Evolutionary conservation across 2,888 invertebrate genomes (phyloP).

Genomic region (Drosophila mettleri): DNA sequence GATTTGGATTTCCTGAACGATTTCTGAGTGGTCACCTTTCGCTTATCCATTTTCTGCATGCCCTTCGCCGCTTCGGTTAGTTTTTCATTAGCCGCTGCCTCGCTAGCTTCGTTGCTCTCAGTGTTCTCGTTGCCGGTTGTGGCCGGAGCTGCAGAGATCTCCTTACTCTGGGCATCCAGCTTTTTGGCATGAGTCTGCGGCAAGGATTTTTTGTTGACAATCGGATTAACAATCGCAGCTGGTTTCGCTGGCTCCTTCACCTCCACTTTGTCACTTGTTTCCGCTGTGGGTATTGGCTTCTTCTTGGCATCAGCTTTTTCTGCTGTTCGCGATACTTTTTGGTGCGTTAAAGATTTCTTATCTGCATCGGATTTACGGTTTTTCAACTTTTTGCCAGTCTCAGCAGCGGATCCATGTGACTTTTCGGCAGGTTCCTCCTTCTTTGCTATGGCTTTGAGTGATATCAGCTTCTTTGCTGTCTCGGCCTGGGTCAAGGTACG

Average conservation of each 20-base stretch:
- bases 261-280: background rate
- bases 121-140: background rate
- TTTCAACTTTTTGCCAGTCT: constrained; percentile 7
- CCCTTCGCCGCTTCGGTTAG: background rate
- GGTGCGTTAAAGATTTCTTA: background rate
- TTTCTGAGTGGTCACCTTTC: background rate
- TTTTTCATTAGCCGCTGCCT: too few species aligned
- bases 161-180: background rate
- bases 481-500: constrained; percentile 33
- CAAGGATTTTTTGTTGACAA: constrained; percentile 5
- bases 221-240: background rate
- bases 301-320: background rate
- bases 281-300: background rate
- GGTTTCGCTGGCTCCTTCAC: background rate
- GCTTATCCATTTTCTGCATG: background rate
- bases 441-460: background rate
- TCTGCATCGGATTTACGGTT: background rate
- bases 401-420: background rate
- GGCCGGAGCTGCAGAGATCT: background rate
- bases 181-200: constrained; percentile 1
- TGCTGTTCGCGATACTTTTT: background rate
- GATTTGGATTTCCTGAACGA: constrained; percentile 1
- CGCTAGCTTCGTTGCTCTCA: background rate
- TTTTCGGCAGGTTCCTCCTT: background rate
- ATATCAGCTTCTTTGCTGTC: constrained; percentile 16